Percentiles rank a stretch among this genome's conserved stretches.
Evolutionary conservation across 92 coral and sea anemone genomes (phyloP).

Genomic region (Plumapathes pennacea): DNA sequence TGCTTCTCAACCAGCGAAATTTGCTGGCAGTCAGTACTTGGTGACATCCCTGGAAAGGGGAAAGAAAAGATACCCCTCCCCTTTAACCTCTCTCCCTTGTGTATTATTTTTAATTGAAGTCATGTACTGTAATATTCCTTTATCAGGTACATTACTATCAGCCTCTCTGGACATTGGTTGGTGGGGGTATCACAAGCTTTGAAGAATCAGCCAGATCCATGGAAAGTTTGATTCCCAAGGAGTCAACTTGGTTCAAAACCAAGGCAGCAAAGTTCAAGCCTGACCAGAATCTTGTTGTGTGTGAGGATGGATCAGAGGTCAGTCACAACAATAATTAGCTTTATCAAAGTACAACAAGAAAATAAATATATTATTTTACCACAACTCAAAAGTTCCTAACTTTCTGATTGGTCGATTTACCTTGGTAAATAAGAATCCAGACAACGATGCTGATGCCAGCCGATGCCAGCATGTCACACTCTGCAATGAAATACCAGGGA

Average conservation of each 20-base stretch:
- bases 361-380: not conserved
- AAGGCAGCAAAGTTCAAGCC: conserved; percentile 70
- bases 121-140: not conserved
- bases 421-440: too few relatives aligned
- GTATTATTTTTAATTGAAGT: not conserved
- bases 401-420: too few relatives aligned
- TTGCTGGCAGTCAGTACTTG: not conserved
- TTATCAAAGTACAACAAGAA: not conserved
- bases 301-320: conserved; percentile 91
- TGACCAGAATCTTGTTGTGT: conserved; percentile 64
- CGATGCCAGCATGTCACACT: too few relatives aligned
- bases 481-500: too few relatives aligned
- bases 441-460: too few relatives aligned
- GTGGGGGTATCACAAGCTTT: conserved; percentile 79
- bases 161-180: conserved; percentile 96
- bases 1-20: not conserved
- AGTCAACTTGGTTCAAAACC: conserved; percentile 77
- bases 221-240: conserved; percentile 62
- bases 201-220: conserved; percentile 71
- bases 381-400: too few relatives aligned
- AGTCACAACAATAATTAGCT: not conserved
- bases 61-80: too few relatives aligned
- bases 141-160: conserved; percentile 88
- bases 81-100: too few relatives aligned
- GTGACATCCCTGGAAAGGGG: not conserved